Evolutionary conservation across 2,888 invertebrate species (phyloP), one percentile per base, ranked within the genome.

Genomic region (Harpalus rubripes): DNA sequence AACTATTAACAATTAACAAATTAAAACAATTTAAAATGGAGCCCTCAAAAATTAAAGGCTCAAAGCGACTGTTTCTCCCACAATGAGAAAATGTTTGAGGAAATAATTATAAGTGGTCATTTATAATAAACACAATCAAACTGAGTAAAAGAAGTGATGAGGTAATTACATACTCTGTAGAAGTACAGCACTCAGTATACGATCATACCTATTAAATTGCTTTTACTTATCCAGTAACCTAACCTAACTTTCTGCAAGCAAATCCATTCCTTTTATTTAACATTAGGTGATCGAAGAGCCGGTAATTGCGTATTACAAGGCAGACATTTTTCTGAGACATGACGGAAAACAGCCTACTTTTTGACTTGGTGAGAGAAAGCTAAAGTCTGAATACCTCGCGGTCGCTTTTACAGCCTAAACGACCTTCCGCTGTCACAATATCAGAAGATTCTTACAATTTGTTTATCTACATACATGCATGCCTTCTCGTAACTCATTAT

Each of bases 341-440:
- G 58, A 32, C 72, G 65, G 22, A 82, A 56, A 82, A 72, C 26
- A 83, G 83, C 83, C 83, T 83, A 83, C 83, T 83, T 83, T 83
- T 83, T 83, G 61, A 52, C 18, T 61, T 41, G 61, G 74, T 72
- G 76, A 72, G 83, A 83, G 83, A 83, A 83, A 83, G 83, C 76
- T 76, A 76, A 74, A 83, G 59, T 83, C 76, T 61, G 59, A 83
- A 76, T 83, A 76, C 76, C 39, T 8, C 12, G 32, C 59, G 26
- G 12, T 15, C 12, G 44, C 59, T 41, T 16, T 68, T 81, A 81
- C 63, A 32, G 72, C 56, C 82, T 15, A 41, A 76, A 83, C 61
- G 83, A 83, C 83, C 83, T 83, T 83, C 83, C 61, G 12, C 41
- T 65, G 72, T 61, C 61, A 76, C 59, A 76, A 83, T 61, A 39